A percentile compares a stretch with the other conserved stretches of the same genome.
These are phyloP conservation scores for Crossoptilon crossoptilon DNA, from an alignment of 2,797 vertebrate genomes.

Conservation along the genomic window DNA sequence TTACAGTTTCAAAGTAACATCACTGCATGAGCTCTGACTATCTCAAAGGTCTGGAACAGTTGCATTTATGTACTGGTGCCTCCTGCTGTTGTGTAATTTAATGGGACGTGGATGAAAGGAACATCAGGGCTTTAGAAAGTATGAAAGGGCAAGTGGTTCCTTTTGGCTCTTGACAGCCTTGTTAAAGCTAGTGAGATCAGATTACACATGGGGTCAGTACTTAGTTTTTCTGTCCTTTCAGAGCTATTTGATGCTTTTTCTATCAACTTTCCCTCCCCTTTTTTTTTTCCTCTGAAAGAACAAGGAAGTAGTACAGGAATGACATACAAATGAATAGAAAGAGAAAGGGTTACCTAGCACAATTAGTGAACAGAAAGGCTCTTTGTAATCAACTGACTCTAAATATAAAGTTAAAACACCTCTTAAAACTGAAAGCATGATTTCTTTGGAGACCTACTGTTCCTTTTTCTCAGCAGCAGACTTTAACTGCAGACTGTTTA, in stretches of 20 bases:
- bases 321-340: not conserved
- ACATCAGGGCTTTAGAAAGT: not conserved
- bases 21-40: not conserved
- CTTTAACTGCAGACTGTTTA: not conserved
- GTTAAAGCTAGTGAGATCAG: not conserved
- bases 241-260: not conserved
- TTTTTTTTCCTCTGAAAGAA: not conserved
- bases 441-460: fast-evolving
- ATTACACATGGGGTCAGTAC: not conserved
- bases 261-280: not conserved
- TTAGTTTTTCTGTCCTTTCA: not conserved
- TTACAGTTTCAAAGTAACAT: not conserved
- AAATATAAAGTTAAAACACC: not conserved
- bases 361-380: not conserved
- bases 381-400: not conserved
- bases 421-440: not conserved
- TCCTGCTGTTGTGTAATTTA: not conserved
- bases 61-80: not conserved
- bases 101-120: not conserved
- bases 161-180: not conserved
- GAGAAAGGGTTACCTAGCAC: not conserved
- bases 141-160: not conserved
- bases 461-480: not conserved
- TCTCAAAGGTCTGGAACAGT: not conserved
- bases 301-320: not conserved